A percentile compares a stretch with the other conserved stretches of the same genome.
Evolutionary conservation across 2,797 vertebrate species (phyloP).

Genomic region (Lacerta agilis): DNA sequence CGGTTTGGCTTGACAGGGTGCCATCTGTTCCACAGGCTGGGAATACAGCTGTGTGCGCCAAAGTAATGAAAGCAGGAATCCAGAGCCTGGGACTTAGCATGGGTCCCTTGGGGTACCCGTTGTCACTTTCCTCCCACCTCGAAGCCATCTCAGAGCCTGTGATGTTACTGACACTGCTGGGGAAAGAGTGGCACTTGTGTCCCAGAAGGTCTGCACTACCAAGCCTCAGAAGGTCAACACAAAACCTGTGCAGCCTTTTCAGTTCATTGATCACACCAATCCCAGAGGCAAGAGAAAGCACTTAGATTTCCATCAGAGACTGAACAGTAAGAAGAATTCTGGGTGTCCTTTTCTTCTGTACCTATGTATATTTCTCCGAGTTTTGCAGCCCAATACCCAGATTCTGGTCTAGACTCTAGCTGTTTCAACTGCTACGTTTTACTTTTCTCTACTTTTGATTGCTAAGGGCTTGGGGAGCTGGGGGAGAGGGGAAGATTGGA

Average conservation of each 20-base stretch:
- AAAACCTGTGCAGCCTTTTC: neutral
- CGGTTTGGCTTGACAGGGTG: neutral
- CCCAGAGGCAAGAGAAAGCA: rapidly evolving
- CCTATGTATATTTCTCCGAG: neutral
- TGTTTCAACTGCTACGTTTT: neutral
- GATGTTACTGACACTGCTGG: neutral
- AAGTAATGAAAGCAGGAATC: neutral
- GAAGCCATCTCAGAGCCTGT: constrained; percentile 14
- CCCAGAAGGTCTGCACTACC: neutral
- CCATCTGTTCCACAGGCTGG: rapidly evolving
- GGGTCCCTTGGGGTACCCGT: neutral
- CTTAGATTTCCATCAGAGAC: constrained; percentile 15
- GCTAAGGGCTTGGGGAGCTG: constrained; percentile 12
- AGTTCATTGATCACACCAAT: neutral
- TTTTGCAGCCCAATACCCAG: constrained; percentile 42
- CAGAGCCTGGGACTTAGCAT: neutral
- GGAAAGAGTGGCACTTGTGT: neutral
- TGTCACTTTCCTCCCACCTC: neutral
- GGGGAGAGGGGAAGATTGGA: neutral
- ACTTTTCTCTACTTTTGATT: neutral
- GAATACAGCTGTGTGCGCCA: neutral
- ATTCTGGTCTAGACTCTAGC: constrained; percentile 26
- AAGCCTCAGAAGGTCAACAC: constrained; percentile 28
- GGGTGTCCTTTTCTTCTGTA: constrained; percentile 48
- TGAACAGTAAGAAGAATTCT: constrained; percentile 27